phyloP scores from a whole-genome alignment of 2,888 invertebrate species.

The Seladonia tumulorum region DNA sequence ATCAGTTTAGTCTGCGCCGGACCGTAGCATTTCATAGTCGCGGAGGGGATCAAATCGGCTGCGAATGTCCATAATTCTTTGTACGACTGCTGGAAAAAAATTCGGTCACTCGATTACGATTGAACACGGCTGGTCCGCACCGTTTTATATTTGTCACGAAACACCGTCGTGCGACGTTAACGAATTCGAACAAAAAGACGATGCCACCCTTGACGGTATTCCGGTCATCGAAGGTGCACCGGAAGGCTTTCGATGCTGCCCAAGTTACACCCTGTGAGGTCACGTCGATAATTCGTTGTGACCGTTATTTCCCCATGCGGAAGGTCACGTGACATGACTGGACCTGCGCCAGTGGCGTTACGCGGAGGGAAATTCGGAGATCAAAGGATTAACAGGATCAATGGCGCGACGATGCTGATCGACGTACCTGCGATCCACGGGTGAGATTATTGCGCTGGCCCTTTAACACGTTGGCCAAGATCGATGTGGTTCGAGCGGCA shows the following conservation, averaged over 20 bases:
- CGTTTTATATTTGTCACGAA: background rate
- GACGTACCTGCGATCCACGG: constrained; percentile 57
- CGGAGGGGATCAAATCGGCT: constrained; percentile 53
- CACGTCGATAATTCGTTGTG: constrained; percentile 57
- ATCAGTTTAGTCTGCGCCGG: constrained; percentile 56
- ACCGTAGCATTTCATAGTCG: constrained; percentile 53
- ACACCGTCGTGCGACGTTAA: no score
- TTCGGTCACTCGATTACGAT: constrained; percentile 17
- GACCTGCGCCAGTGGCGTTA: constrained; percentile 60
- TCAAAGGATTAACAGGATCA: constrained; percentile 33
- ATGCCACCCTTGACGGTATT: constrained; percentile 1
- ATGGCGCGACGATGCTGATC: constrained; percentile 1
- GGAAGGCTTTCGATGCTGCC: background rate
- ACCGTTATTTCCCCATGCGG: constrained; percentile 39
- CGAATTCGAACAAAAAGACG: background rate
- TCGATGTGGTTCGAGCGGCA: constrained; percentile 19
- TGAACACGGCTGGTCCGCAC: background rate
- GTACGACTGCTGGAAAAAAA: constrained; percentile 68
- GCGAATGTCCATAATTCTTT: constrained; percentile 70
- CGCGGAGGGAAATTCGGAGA: constrained; percentile 44
- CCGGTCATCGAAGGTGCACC: background rate
- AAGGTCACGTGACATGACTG: constrained; percentile 59
- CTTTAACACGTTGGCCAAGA: constrained; percentile 18
- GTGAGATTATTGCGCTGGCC: constrained; percentile 25
- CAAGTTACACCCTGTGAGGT: constrained; percentile 10